Evolutionary conservation across 2,797 vertebrate species (phyloP), one percentile per base, ranked within the genome.

Genomic region (Tiaroga cobitis): DNA sequence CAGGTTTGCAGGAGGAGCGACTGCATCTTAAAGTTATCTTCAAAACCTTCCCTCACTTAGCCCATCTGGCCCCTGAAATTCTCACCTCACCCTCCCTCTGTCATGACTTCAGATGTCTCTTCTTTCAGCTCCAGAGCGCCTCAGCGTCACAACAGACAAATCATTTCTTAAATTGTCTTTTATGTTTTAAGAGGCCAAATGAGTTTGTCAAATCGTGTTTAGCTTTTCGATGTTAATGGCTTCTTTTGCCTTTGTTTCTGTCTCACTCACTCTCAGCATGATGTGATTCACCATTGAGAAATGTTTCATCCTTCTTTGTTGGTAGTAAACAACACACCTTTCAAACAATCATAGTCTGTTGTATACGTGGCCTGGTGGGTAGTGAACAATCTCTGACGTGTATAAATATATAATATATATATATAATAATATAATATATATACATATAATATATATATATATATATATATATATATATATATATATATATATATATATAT

Each of bases 1-100:
- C 95, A 94, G 87, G 43, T 65, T 80, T 74, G 67, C 75, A 26
- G 77, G 77, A 51, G 29, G 41, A 86, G 80, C 83, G 81, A 83
- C 87, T 89, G 80, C 87, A 85, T 89, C 87, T 88, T 84, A 65
- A 82, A 85, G 72, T 86, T 79, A 85, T 88, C 86, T 83, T 77
- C 72, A 76, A 85, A 81, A 69, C 83, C 88, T 83, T 86, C 49
- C 70, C 83, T 86, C 77, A 75, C 85, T 88, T 85, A 83, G 41
- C 74, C 81, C 61, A 32, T 74, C 54, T 80, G 61, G 32, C 73
- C 32, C 13, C 76, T 56, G 73, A 76, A 79, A 85, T 83, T 88
- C 77, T 68, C 82, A 82, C 82, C 86, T 86, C 83, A 86, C 84
- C 59, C 80, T 83, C 69, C 72, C 70, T 81, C 82, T 63, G 39